Conservation (phyloP, 2,797 vertebrate species). For the Aselliscus stoliczkanus region DNA sequence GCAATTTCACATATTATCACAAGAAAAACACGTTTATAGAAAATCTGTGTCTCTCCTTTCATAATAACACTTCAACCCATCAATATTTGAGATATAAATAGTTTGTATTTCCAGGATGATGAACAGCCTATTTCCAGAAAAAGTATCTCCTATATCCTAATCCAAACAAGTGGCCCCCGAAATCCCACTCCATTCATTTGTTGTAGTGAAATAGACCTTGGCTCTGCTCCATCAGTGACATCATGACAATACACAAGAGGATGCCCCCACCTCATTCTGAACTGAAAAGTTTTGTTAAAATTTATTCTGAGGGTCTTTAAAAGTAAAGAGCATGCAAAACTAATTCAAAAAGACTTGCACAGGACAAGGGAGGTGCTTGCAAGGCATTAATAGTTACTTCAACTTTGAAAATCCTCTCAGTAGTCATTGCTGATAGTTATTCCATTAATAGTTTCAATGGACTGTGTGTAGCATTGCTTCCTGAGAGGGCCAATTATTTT, state of each 20-base stretch:
- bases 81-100: slow-evolving; percentile 62
- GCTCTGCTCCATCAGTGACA: rapidly evolving
- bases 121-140: neutral
- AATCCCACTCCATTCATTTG: neutral
- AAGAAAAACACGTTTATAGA: slow-evolving; percentile 75
- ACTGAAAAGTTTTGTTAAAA: neutral
- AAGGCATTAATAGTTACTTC: neutral
- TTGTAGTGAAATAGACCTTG: neutral
- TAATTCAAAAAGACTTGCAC: neutral
- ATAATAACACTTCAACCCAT: slow-evolving; percentile 60
- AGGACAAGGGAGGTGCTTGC: neutral
- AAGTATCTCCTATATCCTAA: slow-evolving; percentile 6
- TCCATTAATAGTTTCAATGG: neutral
- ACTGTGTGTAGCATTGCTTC: neutral
- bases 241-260: neutral
- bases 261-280: neutral
- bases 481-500: neutral
- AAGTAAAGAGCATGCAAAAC: neutral
- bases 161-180: neutral
- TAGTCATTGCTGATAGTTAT: too few species aligned
- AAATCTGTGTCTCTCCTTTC: slow-evolving; percentile 71
- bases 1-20: slow-evolving; percentile 73
- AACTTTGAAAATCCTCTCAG: neutral
- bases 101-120: slow-evolving; percentile 45
- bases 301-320: neutral